Conservation (phyloP, 1,140 invertebrate genomes). For the Armadillidium nasatum region DNA sequence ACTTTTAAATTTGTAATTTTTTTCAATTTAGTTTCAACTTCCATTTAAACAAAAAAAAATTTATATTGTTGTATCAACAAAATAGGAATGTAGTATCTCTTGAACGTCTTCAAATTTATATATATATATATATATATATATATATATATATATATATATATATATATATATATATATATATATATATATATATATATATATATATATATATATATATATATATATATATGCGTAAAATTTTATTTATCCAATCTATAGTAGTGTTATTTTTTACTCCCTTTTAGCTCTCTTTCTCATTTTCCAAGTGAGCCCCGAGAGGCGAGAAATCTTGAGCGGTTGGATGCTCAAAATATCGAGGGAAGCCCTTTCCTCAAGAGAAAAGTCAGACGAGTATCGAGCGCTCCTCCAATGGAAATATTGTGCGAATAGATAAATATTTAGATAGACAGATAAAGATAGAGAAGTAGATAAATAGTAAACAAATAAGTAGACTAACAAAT, state of each 20-base stretch:
- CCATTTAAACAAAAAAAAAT: too few relatives aligned
- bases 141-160: not conserved
- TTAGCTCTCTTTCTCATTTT: not conserved
- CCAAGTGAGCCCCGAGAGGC: not conserved
- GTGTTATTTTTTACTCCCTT: too few relatives aligned
- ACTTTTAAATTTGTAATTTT: too few relatives aligned
- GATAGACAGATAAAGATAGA: too few relatives aligned
- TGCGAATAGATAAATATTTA: too few relatives aligned
- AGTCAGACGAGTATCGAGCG: not conserved
- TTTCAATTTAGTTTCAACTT: too few relatives aligned
- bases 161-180: not conserved
- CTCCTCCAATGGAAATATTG: not conserved
- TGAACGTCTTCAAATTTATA: not conserved
- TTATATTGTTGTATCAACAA: too few relatives aligned
- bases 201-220: constrained; percentile 11
- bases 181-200: constrained; percentile 10
- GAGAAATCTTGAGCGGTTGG: not conserved
- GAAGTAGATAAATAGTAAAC: too few relatives aligned
- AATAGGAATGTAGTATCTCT: not conserved
- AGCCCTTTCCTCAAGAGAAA: not conserved
- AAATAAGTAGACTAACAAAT: too few relatives aligned
- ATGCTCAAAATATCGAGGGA: not conserved
- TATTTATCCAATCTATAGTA: too few relatives aligned
- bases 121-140: constrained; percentile 8
- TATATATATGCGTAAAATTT: not conserved